A percentile compares a stretch with the other conserved stretches of the same genome.
Conservation (phyloP, 2,113 vertebrate genomes). For the Syrmaticus mikado region DNA sequence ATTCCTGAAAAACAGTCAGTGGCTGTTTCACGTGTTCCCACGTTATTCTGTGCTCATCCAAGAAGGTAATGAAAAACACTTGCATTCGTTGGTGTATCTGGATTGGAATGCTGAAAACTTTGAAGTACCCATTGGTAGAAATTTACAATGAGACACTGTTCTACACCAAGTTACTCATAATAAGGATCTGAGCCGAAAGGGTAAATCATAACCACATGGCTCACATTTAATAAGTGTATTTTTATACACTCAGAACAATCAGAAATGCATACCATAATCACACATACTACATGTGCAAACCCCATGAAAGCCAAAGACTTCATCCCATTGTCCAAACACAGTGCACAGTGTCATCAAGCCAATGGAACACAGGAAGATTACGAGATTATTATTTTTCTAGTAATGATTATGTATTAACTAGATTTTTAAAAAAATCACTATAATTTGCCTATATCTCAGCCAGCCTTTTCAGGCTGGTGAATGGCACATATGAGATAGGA, state of each 20-base stretch:
- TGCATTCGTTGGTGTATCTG: neutral
- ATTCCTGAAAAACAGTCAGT: neutral
- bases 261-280: neutral
- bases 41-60: neutral
- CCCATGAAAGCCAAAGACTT: neutral
- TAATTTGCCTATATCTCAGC: neutral
- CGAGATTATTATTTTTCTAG: neutral
- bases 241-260: neutral
- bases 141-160: neutral
- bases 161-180: neutral
- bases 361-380: neutral
- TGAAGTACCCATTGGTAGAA: neutral
- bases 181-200: neutral
- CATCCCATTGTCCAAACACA: neutral
- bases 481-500: neutral
- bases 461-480: neutral
- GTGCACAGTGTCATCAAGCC: fast-evolving
- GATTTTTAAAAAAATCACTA: fast-evolving
- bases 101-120: neutral
- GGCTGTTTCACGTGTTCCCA: neutral
- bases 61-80: neutral
- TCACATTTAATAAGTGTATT: neutral
- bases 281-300: neutral
- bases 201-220: neutral
- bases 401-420: neutral